Base-by-base conservation (phyloP, 2,888 invertebrate species). In the Orgyia antiqua region DNA sequence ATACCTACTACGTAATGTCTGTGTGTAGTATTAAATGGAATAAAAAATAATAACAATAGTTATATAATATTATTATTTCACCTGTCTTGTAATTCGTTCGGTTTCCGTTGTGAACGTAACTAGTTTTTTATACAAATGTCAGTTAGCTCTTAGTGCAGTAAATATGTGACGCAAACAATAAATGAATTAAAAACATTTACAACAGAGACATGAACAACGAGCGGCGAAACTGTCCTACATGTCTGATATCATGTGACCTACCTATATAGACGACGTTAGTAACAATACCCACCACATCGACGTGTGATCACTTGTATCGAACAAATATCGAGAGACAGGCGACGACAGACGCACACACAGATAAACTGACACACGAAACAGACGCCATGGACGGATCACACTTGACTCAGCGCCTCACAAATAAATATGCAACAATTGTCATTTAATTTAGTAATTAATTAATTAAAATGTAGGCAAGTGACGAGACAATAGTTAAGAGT, bases 31-130 rank as follows among this genome's bases (percentile, higher is more conserved):
- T 42, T 51, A 51, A 42, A 43, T 34, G 48, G 39, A 48, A 43
- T 51, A 51, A 52, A 51, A 63, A 48, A 45, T 49, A 48, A 46
- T 55, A 50, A 54, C 42, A 51, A 58, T 59, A 49, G 39, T 44
- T 58, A 58, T 57, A 41, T n/a, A n/a, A n/a, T n/a, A n/a, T n/a
- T n/a, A n/a, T 57, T 59, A 51, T 50, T 65, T 66, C 36, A 76
- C 77, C 76, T 76, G 78, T 76, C 53, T 61, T 58, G 58, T 76
- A 79, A 79, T 79, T 79, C 79, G 79, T 78, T 77, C 54, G 59
- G 72, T 75, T 74, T 58, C 47, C 33, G 50, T 43, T 28, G 41
- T 39, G 31, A 34, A 41, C 28, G 33, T 47, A 37, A 49, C 29
- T 37, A 38, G n/a, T n/a, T n/a, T n/a, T n/a, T n/a, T n/a, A n/a